Base-by-base conservation (phyloP, 2,797 vertebrate species). In the Bothrops alternatus region DNA sequence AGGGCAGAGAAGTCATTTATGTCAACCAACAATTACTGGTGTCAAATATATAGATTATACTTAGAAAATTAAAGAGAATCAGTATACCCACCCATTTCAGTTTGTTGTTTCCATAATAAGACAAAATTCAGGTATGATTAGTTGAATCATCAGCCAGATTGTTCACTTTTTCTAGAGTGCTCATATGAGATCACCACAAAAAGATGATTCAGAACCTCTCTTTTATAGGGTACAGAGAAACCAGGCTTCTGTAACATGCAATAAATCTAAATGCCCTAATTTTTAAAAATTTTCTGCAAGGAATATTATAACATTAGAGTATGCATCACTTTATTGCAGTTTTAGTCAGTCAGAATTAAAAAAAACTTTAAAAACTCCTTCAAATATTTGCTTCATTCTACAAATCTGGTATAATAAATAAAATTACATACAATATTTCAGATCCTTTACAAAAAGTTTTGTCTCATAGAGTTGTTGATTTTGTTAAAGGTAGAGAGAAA, bases 371-470 rank as follows among this genome's bases (percentile, higher is more conserved):
- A 90, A 94, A 95, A 61, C 28, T 14, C 92, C 86, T 98, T 92
- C 57, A 96, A 96, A 95, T 97, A 97, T 97, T 97, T 94, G 28
- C 95, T 96, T 97, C 96, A 97, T 97, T 97, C 96, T 96, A 95
- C 91, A 95, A 95, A 94, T 91, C 86, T 95, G 93, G 94, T 94
- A 93, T 42, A 88, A 0, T 63, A 65, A 53, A 91, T 95, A 95
- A 87, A 93, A 91, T 91, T 94, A 90, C 89, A 96, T 93, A 89
- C 89, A 93, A 82, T 94, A 78, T 32, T 93, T 96, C 94, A 94
- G 47, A 50, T 95, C 58, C 91, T 94, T 92, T 93, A 92, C 93
- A 96, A 93, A 88, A 93, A 92, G 42, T 87, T 92, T 88, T 94
- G 58, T 85, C 93, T 94, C 96, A 60, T 87, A 73, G 53, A 90